These are phyloP conservation scores for Phyllotis vaccarum DNA, from an alignment of 2,797 vertebrate genomes.

Conservation along the genomic window DNA sequence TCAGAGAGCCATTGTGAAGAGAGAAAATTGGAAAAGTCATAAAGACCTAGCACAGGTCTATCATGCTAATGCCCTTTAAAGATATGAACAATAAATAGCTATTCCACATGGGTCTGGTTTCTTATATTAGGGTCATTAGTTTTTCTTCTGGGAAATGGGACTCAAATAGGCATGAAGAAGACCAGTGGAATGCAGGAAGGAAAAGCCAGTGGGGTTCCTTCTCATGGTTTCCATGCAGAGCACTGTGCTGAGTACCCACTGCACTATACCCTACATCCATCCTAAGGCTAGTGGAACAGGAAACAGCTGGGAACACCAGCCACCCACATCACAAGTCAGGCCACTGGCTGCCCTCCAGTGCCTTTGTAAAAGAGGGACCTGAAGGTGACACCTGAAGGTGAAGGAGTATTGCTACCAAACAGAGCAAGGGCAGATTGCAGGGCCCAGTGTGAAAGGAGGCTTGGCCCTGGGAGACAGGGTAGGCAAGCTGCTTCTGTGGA, in stretches of 20 bases:
- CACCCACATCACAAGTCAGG: not conserved
- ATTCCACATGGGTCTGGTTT: not conserved
- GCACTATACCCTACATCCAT: not conserved
- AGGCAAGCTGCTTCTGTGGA: not conserved
- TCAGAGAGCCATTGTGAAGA: not conserved
- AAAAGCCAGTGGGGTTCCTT: not conserved
- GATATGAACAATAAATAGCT: conserved; percentile 2
- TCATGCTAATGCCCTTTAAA: not conserved
- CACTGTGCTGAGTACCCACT: not conserved
- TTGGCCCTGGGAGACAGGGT: conserved; percentile 17
- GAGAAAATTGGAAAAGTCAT: not conserved
- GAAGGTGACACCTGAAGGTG: not conserved
- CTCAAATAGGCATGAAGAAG: not conserved
- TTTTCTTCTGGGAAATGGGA: conserved; percentile 16
- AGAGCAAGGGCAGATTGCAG: not conserved
- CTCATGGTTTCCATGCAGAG: not conserved
- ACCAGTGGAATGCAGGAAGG: not conserved
- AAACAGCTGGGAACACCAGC: not conserved
- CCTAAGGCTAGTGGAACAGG: not conserved
- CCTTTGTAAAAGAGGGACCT: not conserved
- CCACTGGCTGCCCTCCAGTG: not conserved
- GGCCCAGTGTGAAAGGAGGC: not conserved
- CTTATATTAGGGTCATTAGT: not conserved
- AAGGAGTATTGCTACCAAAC: not conserved
- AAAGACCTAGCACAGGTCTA: not conserved